Evolutionary conservation across 2,888 invertebrate species (phyloP), one percentile per base, ranked within the genome.

Genomic region (Epiblema foenella): DNA sequence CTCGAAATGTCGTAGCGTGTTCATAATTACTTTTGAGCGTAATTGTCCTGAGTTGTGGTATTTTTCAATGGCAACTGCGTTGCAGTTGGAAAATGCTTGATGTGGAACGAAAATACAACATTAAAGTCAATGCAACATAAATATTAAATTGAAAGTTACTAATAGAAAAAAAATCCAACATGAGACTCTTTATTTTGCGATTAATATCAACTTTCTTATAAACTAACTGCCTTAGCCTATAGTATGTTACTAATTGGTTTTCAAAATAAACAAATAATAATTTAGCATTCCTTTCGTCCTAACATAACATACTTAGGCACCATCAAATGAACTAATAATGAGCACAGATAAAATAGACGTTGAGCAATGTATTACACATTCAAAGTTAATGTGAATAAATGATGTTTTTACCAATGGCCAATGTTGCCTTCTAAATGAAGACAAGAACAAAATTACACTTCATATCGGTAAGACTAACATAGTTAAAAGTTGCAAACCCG

Each of bases 381-480:
- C 51, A 52, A 65, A 56, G 51, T 57, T 66, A 69, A 66, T 69
- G 56, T 76, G 76, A 77, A 78, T 77, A 78, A 78, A 76, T 75
- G 73, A 70, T 68, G 76, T 75, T 79, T 78, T 80, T 74, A 72
- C 72, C 66, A 64, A 70, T 63, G 72, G 72, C 64, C 72, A 67
- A 20, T 70, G 68, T 77, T 78, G 81, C 80, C 80, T 79, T 78
- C 78, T 81, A 79, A 80, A 80, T 82, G 79, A 82, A 83, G 83
- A 83, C 82, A 83, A 80, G 80, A 78, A 86, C 85, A 83, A 87
- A 89, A 85, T 86, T 87, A 89, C 86, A 85, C 87, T 87, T 83
- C 81, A 85, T 88, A 86, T 88, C 84, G 85, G 88, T 88, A 89
- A 90, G 89, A 87, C 87, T 87, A 88, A 87, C 86, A 86, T 85